phyloP scores from a whole-genome alignment of 2,797 vertebrate genomes.

The Novumbra hubbsi region DNA sequence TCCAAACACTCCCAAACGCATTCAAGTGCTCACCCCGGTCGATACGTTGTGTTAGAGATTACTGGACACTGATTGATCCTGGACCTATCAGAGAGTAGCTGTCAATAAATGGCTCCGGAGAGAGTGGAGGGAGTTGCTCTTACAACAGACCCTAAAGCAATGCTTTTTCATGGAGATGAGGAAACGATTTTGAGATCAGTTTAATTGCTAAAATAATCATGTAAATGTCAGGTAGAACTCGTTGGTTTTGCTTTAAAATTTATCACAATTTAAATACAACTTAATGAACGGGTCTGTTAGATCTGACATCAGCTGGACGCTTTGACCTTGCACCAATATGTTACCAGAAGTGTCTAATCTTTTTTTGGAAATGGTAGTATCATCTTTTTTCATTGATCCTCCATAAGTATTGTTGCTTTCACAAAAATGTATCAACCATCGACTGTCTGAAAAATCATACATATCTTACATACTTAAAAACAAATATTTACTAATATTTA shows the following conservation, averaged over 20 bases:
- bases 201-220: not conserved
- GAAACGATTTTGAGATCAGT: constrained; percentile 14
- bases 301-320: too few relatives aligned
- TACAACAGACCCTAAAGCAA: constrained; percentile 17
- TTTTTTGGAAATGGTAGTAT: not conserved
- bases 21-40: constrained; percentile 15
- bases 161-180: constrained; percentile 34
- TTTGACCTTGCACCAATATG: too few relatives aligned
- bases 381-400: not conserved
- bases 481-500: too few relatives aligned
- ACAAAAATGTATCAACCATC: too few relatives aligned
- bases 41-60: constrained; percentile 31
- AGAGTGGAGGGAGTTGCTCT: constrained; percentile 24
- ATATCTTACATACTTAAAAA: too few relatives aligned
- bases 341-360: not conserved
- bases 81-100: constrained; percentile 14
- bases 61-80: constrained; percentile 22
- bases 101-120: constrained; percentile 20
- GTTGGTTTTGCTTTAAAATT: too few relatives aligned
- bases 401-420: not conserved
- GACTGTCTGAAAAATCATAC: too few relatives aligned
- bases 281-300: too few relatives aligned
- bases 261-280: too few relatives aligned
- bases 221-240: too few relatives aligned
- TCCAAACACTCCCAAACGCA: not conserved